Conservation (phyloP, 2,888 invertebrate genomes). For the Zygaena filipendulae region DNA sequence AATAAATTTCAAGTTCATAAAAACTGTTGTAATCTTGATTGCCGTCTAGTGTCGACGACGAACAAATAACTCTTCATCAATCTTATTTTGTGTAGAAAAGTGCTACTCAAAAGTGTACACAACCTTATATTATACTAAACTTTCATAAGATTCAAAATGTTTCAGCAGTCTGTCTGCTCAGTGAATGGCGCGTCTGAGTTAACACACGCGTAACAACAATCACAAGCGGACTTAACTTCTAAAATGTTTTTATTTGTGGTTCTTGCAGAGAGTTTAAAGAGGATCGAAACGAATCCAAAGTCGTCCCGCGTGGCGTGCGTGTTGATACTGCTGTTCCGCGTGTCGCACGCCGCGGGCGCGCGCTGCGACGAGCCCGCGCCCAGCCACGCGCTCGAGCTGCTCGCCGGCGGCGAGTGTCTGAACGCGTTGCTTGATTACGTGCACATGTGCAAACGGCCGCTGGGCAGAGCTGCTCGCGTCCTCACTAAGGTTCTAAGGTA, state of each 20-base stretch:
- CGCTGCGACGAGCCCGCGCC: constrained; percentile 33
- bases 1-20: not conserved
- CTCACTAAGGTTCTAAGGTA: constrained; percentile 65
- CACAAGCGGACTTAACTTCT: no score
- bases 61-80: no score
- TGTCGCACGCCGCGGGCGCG: constrained; percentile 42
- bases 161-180: no score
- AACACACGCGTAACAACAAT: no score
- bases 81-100: no score
- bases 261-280: no score
- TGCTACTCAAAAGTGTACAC: no score
- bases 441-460: constrained; percentile 47
- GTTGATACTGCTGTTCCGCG: constrained; percentile 44
- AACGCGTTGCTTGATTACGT: constrained; percentile 57
- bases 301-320: constrained; percentile 49
- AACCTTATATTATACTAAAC: no score
- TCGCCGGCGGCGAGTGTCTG: constrained; percentile 45
- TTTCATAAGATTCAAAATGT: no score
- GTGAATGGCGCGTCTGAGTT: no score
- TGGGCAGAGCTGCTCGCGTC: constrained; percentile 59
- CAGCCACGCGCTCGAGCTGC: constrained; percentile 37
- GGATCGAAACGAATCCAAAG: constrained; percentile 26
- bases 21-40: not conserved
- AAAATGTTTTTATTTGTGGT: no score
- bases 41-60: no score